Base-by-base conservation (phyloP, 2,888 invertebrate species). In the Hydrotaea diabolus region DNA sequence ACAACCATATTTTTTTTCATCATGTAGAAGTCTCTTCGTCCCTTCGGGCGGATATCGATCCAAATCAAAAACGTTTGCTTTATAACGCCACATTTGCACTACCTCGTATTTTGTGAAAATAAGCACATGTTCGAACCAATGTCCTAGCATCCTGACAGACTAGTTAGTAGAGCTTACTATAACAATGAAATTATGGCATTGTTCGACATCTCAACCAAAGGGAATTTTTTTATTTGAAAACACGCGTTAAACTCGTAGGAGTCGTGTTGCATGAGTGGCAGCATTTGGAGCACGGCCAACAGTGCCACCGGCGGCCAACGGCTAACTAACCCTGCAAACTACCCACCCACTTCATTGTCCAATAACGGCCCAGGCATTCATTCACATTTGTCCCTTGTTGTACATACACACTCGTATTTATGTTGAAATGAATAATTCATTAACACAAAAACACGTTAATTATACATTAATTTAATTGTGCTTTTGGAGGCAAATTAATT, bases 381-480 rank as follows among this genome's bases (percentile, higher is more conserved):
- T 49, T 49, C 49, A 49, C 59, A 59, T 59, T n/a, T 49, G 59
- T 59, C 59, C 31, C 62, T 31, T 62, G 15, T 64, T 43, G 78
- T 53, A 39, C 64, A 43, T 8, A n/a, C n/a, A n/a, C n/a, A n/a
- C n/a, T n/a, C n/a, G n/a, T n/a, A 23, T 73, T 74, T 80, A 75
- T 73, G 73, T 74, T 19, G 66, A 69, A 53, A 86, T 87, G 69
- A 87, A 87, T 86, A 80, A 87, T 87, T 87, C 81, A 86, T 83
- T 36, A 31, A 75, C 11, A 72, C 36, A 55, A 49, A 73, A 74
- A 76, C 31, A 83, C 72, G 77, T 84, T 87, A 87, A 87, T 87
- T 87, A 86, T 80, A 84, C 80, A 86, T 85, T 86, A 86, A 87
- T 87, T 87, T 87, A 86, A 87, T 86, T 87, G 86, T 80, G 78